Base-by-base conservation (phyloP, 2,888 invertebrate species). In the Troglohyphantes excavatus region DNA sequence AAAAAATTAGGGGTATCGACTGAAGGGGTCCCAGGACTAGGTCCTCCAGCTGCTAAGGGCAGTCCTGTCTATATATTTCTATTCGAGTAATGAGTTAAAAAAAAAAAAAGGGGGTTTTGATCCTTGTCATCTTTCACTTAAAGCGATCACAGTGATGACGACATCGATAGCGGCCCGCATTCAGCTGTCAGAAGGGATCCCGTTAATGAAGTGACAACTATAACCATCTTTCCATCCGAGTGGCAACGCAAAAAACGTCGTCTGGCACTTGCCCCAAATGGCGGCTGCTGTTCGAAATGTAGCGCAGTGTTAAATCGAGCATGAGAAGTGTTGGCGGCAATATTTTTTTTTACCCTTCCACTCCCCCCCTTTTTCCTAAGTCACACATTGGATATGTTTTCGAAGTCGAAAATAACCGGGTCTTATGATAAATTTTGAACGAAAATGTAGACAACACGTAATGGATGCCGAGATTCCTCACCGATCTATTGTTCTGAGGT, bases 361-460 rank as follows among this genome's bases (percentile, higher is more conserved):
- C n/a, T n/a, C n/a, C n/a, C n/a, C n/a, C 7, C 39, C 13, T 2
- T 39, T 39, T 39, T 39, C 1, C 5, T 53, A 17, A 53, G 53
- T 53, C 53, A 53, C 53, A 53, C n/a, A n/a, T 53, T 53, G 53
- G n/a, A 53, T 53, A 53, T n/a, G 53, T n/a, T 53, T 53, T 53
- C 0, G 2, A 7, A 6, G 53, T 9, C 53, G n/a, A 53, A 53
- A 53, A 53, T 53, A 53, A 53, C 53, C 53, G n/a, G 9, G 53
- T 53, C n/a, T 53, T 53, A 6, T n/a, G n/a, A 53, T 2, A n/a
- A 5, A n/a, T 17, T 13, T 53, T 53, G 53, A 53, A n/a, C 13
- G 53, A 53, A 53, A 2, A 17, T 11, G 53, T 53, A 53, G n/a
- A n/a, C 53, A 53, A 1, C 9, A 1, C 53, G 53, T 53, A n/a